These are phyloP conservation scores for Dasyprocta punctata DNA, from an alignment of 2,113 vertebrate species.

Conservation along the genomic window DNA sequence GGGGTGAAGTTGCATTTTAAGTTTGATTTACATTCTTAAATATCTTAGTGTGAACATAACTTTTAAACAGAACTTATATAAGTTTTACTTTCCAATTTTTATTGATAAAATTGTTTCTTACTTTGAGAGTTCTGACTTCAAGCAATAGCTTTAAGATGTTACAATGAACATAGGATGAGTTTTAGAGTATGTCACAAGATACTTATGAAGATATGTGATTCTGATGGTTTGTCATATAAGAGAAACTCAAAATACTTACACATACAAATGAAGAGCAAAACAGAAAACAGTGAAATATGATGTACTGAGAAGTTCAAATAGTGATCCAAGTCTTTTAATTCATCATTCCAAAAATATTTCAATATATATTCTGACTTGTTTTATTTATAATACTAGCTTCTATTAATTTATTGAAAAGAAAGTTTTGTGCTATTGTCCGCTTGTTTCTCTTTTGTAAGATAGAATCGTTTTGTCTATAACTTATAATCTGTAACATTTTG, in stretches of 20 bases:
- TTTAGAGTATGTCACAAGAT: neutral
- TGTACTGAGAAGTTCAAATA: neutral
- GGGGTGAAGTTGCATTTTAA: neutral
- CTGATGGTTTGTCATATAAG: neutral
- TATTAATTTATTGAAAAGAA: neutral
- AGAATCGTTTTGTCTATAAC: neutral
- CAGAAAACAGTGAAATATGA: neutral
- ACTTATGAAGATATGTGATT: conserved; percentile 2
- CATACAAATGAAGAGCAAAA: neutral
- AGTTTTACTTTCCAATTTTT: neutral
- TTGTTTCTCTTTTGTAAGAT: neutral
- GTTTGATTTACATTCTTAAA: neutral
- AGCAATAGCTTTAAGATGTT: neutral
- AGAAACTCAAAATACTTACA: neutral
- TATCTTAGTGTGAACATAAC: neutral
- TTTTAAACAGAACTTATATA: neutral
- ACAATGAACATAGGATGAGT: neutral
- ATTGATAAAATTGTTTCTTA: neutral
- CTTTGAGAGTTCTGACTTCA: neutral
- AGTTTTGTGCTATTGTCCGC: neutral
- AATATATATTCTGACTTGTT: neutral
- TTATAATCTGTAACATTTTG: neutral
- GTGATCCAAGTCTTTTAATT: neutral
- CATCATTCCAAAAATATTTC: neutral
- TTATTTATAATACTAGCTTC: neutral